Evolutionary conservation across 2,888 invertebrate species (phyloP).

Genomic region (Mystacides longicornis): DNA sequence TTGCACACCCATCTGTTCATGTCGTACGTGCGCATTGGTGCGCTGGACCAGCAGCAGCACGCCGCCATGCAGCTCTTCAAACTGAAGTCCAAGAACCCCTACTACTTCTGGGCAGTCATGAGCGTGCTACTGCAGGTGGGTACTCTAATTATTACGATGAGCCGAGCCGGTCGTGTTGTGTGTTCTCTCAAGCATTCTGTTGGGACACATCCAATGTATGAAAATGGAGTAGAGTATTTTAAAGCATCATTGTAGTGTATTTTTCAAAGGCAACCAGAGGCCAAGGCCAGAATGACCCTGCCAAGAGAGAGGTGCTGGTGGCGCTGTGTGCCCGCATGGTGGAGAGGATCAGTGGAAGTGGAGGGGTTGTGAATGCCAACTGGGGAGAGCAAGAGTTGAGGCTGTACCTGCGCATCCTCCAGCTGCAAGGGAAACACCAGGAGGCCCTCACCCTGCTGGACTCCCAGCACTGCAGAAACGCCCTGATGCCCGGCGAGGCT

Average conservation of each 20-base stretch:
- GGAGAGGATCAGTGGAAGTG: constrained; percentile 72
- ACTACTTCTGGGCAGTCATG: constrained; percentile 98
- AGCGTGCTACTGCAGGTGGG: constrained; percentile 87
- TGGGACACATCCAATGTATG: too few species aligned
- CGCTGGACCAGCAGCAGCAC: constrained; percentile 85
- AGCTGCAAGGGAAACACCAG: constrained; percentile 71
- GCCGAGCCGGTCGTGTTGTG: too few species aligned
- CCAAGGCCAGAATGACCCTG: constrained; percentile 42
- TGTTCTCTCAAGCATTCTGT: too few species aligned
- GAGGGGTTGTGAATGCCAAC: constrained; percentile 49
- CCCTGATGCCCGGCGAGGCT: constrained; percentile 58
- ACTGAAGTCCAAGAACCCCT: constrained; percentile 86
- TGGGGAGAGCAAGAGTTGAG: constrained; percentile 78
- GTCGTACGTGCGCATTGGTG: constrained; percentile 85
- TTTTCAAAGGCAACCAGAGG: constrained; percentile 39
- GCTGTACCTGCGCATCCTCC: constrained; percentile 75
- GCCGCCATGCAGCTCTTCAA: constrained; percentile 88
- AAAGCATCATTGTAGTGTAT: not conserved
- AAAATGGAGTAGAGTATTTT: too few species aligned
- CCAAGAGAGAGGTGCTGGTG: constrained; percentile 63
- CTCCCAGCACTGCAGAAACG: constrained; percentile 47
- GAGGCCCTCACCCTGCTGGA: constrained; percentile 77
- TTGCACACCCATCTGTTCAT: constrained; percentile 90
- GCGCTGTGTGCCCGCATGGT: constrained; percentile 92
- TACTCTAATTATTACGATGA: too few species aligned